These are phyloP conservation scores for Danio tinwini DNA, from an alignment of 2,797 vertebrate species.

Conservation along the genomic window DNA sequence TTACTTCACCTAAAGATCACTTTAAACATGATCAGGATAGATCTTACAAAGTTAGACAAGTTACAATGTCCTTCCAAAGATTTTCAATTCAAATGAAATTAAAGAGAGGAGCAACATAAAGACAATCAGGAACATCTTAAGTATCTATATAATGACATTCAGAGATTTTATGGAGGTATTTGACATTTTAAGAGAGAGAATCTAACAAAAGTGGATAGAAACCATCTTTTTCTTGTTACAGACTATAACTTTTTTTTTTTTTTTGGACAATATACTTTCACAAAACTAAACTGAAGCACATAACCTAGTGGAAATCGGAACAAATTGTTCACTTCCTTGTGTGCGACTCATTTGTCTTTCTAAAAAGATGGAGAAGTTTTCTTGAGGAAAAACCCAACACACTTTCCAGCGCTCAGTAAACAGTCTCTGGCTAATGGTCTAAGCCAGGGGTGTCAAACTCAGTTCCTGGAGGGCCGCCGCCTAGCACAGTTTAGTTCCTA, in stretches of 20 bases:
- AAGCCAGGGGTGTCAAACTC: no score
- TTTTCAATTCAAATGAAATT: neutral
- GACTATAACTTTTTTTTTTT: conserved; percentile 25
- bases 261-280: neutral
- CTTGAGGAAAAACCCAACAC: conserved; percentile 6
- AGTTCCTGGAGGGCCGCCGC: no score
- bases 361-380: neutral
- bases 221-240: neutral
- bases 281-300: conserved; percentile 4
- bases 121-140: neutral
- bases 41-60: no score
- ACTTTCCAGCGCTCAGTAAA: neutral
- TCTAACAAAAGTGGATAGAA: neutral
- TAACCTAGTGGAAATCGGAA: conserved; percentile 1
- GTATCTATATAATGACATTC: neutral
- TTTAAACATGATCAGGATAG: neutral
- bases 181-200: neutral
- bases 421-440: no score
- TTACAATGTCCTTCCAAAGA: neutral
- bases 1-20: no score
- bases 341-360: conserved; percentile 22
- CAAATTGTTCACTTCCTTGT: conserved; percentile 7
- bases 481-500: no score
- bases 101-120: neutral
- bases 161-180: neutral